phyloP scores from a whole-genome alignment of 2,888 invertebrate genomes.

The Eupithecia insigniata region DNA sequence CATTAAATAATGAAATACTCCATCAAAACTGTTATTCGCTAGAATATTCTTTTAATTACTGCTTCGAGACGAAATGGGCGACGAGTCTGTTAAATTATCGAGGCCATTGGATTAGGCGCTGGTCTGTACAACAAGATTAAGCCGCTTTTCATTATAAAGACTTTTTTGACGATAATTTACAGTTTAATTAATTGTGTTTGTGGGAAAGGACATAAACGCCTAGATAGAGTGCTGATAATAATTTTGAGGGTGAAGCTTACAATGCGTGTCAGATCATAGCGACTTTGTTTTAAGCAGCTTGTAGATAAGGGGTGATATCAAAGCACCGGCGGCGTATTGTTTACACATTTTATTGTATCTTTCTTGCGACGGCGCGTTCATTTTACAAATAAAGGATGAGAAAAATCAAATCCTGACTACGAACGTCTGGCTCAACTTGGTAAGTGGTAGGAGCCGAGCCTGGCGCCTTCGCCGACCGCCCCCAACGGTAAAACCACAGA shows the following conservation, averaged over 20 bases:
- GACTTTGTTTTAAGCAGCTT: neutral
- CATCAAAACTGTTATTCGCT: slow-evolving; percentile 45
- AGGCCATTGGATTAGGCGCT: slow-evolving; percentile 39
- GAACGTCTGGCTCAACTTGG: slow-evolving; percentile 99
- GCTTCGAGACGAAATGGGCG: slow-evolving; percentile 41
- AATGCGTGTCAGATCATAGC: neutral
- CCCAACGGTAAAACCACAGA: slow-evolving; percentile 52
- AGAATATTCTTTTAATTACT: slow-evolving; percentile 46
- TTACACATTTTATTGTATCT: slow-evolving; percentile 79
- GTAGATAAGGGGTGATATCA: slow-evolving; percentile 25
- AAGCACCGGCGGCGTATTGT: slow-evolving; percentile 58
- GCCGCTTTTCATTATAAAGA: slow-evolving; percentile 29
- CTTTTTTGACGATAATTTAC: slow-evolving; percentile 15
- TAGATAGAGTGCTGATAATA: slow-evolving; percentile 9
- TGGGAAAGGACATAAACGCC: slow-evolving; percentile 19
- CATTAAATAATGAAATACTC: slow-evolving; percentile 32
- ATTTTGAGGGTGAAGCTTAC: neutral
- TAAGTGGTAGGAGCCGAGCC: slow-evolving; percentile 89
- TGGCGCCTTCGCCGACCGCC: slow-evolving; percentile 75
- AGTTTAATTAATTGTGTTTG: slow-evolving; percentile 17
- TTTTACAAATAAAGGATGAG: slow-evolving; percentile 93
- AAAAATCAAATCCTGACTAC: slow-evolving; percentile 99
- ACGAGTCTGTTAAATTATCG: slow-evolving; percentile 41
- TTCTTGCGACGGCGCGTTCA: slow-evolving; percentile 85
- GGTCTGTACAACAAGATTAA: slow-evolving; percentile 33